phyloP scores from a whole-genome alignment of 2,113 vertebrate genomes.

The Delphinapterus leucas region DNA sequence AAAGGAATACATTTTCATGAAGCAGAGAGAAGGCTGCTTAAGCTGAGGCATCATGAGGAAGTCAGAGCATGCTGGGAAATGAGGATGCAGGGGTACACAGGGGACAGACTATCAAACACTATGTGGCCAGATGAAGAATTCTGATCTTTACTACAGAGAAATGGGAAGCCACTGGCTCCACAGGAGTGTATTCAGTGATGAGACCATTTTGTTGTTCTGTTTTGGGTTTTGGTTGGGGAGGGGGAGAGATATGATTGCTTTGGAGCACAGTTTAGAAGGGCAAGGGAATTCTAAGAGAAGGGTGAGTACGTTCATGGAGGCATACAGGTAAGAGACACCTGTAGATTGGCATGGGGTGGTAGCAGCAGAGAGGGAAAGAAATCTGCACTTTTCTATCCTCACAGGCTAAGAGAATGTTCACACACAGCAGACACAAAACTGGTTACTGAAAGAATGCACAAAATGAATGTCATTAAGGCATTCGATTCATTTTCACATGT shows the following conservation, averaged over 20 bases:
- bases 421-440: neutral
- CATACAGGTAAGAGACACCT: neutral
- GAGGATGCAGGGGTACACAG: fast-evolving
- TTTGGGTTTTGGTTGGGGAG: neutral
- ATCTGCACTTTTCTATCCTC: neutral
- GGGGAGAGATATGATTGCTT: fast-evolving
- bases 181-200: neutral
- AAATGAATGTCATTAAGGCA: neutral
- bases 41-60: neutral
- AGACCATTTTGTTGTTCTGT: neutral
- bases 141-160: neutral
- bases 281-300: neutral
- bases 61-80: neutral
- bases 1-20: neutral
- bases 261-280: neutral
- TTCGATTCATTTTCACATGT: neutral
- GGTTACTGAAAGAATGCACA: neutral
- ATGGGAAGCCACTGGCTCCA: neutral
- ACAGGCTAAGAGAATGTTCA: neutral
- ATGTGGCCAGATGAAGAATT: neutral
- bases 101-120: too few species aligned
- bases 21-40: too few species aligned
- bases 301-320: neutral
- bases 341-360: fast-evolving
- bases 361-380: neutral